Evolutionary conservation across 1,140 invertebrate genomes (phyloP), one percentile per base, ranked within the genome.

Genomic region (Drosophila truncata): DNA sequence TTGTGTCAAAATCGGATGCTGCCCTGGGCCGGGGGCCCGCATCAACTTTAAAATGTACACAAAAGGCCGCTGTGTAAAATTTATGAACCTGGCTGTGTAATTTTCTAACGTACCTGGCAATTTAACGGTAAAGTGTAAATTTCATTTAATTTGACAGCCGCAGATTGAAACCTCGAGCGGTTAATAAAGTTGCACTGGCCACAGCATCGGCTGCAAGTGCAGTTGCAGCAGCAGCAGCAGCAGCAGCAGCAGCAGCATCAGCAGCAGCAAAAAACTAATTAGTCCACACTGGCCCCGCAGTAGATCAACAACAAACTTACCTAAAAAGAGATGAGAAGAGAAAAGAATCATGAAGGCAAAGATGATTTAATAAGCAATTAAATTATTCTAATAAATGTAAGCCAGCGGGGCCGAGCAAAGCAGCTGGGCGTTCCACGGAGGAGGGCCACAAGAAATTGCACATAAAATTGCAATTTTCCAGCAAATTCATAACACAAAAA

Each of bases 41-140:
- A 55, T 63, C 70, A 76, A 77, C 74, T 78, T 78, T 78, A 78
- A 78, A 78, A 78, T 78, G 74, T 78, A 78, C 74, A 78, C 74
- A 78, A 83, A 83, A 69, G 70, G 29, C 60, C 41, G 52, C 23
- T 35, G 35, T 63, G 55, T 65, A 50, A 82, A 69, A 82, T 87
- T 82, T 82, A 82, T 87, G 62, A 47, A 62, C 65, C 31, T 64
- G 46, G 18, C 65, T 60, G 46, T 41, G 67, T 67, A 90, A 79
- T 88, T 88, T 90, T 81, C 69, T 71, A 71, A 80, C 83, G 80
- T 78, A 87, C 80, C 83, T 87, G 84, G 33, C 80, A 84, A 87
- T 87, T 90, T 90, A 90, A 90, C 86, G 85, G 86, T 90, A 86
- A 73, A 90, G 87, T 90, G 85, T 90, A 90, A 90, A 90, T 90